Evolutionary conservation across 1,140 invertebrate species (phyloP), one percentile per base, ranked within the genome.

Genomic region (Anastatus disparis): DNA sequence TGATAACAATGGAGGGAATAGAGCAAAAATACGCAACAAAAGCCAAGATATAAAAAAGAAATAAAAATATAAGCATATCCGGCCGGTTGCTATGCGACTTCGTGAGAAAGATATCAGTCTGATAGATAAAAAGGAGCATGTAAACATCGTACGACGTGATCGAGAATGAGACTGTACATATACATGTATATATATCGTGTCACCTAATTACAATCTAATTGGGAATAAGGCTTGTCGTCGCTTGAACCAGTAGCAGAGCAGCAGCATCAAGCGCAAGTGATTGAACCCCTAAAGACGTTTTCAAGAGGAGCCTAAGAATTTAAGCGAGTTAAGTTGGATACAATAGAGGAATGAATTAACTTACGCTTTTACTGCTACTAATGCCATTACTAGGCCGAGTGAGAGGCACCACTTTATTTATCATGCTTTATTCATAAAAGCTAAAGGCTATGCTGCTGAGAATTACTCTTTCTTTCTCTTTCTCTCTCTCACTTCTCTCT

Each of bases 161-260:
- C n/a, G 31, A 35, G 31, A 35, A 35, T 35, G 4, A 35, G 10
- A 35, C 4, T 35, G 31, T 35, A 6, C 4, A n/a, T n/a, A 6
- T 35, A 35, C 31, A 35, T n/a, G 27, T 7, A 3, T 17, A 4
- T 4, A 3, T 17, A 7, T 4, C 22, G 10, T 8, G 24, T 8
- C 56, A 26, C 58, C 67, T 70, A 70, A 70, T 70, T 70, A 55
- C 67, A 17, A 55, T 44, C 38, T 63, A 69, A 69, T 69, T 69
- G 56, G 35, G 15, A n/a, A n/a, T n/a, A n/a, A n/a, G 27, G 27
- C 50, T 42, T 13, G 24, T 44, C 35, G 31, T 7, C 35, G 15
- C 24, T n/a, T n/a, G n/a, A n/a, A n/a, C 31, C 31, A 35, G 10
- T 35, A 8, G 42, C 15, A 46, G 42, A 15, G 3, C 15, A n/a